phyloP scores from a whole-genome alignment of 2,113 vertebrate species.

The Cololabis saira region DNA sequence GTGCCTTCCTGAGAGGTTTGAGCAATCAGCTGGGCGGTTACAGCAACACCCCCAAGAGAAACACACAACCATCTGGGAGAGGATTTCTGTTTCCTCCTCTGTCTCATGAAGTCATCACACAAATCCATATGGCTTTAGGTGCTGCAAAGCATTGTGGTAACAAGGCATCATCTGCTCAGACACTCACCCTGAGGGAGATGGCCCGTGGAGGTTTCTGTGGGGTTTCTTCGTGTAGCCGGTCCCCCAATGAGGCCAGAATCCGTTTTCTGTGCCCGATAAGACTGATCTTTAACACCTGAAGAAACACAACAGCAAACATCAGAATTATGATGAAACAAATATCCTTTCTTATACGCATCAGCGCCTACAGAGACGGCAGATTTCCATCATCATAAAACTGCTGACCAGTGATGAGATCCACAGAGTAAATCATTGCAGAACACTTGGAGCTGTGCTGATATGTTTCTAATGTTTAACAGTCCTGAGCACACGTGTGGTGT shows the following conservation, averaged over 20 bases:
- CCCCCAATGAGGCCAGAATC: slow-evolving; percentile 94
- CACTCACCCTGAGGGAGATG: slow-evolving; percentile 93
- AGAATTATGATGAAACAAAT: background rate
- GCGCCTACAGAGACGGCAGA: too few relatives aligned
- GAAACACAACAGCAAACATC: slow-evolving; percentile 15
- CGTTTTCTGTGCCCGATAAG: slow-evolving; percentile 96
- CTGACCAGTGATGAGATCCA: too few relatives aligned
- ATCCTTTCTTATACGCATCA: too few relatives aligned
- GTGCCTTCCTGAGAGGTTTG: slow-evolving; percentile 31
- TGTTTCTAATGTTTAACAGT: too few relatives aligned
- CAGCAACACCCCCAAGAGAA: slow-evolving; percentile 31
- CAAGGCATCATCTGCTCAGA: background rate
- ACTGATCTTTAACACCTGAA: slow-evolving; percentile 94
- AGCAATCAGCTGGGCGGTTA: slow-evolving; percentile 37
- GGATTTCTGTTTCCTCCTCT: background rate
- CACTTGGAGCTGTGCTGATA: too few relatives aligned
- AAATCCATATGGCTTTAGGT: background rate
- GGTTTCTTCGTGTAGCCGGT: slow-evolving; percentile 94
- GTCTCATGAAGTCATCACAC: background rate
- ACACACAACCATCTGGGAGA: slow-evolving; percentile 27
- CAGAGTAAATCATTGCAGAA: too few relatives aligned
- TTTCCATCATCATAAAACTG: background rate
- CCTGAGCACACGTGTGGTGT: too few relatives aligned
- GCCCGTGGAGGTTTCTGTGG: slow-evolving; percentile 95
- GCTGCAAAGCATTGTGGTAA: background rate